Evolutionary conservation across 2,888 invertebrate genomes (phyloP), one percentile per base, ranked within the genome.

Genomic region (Spilosoma lubricipeda): DNA sequence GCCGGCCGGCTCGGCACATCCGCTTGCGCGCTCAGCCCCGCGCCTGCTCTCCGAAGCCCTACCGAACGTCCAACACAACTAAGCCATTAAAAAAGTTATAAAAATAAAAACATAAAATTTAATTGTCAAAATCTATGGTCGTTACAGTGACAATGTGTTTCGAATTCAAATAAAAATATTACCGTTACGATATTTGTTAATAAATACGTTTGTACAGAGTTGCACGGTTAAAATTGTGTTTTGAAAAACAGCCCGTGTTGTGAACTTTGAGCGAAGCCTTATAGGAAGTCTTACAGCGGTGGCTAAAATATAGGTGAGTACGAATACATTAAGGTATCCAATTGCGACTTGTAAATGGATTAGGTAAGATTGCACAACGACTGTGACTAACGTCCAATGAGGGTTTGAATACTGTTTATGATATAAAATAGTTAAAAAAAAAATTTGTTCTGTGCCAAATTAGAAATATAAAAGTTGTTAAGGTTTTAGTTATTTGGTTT

Each of bases 1-100:
- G 85, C 91, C 89, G 90, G 92, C 91, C 92, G 92, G 93, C 92
- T 91, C 89, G 90, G 93, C 95, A 95, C 94, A 95, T 95, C 95
- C 95, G 95, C 92, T 92, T 94, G 94, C 92, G 93, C 92, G 91
- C 89, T 93, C 90, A 87, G 88, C 89, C 91, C 91, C 89, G 93
- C 92, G 92, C 92, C 90, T 90, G 91, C 85, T 83, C 88, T 86
- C 84, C 88, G 87, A 66, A 82, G 79, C 77, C 90, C 84, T 78
- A 82, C 72, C 77, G 74, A 77, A 39, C 78, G 74, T 77, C 76
- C 75, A 70, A 23, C 65, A 72, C 74, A 78, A 82, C 82, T 73
- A n/a, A n/a, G 76, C 63, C 67, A 70, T 71, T 80, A 73, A 80
- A 48, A 75, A 79, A 77, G 76, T 45, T 69, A 71, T 73, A 75